Percentiles rank a stretch among this genome's conserved stretches.
Evolutionary conservation across 2,888 invertebrate genomes (phyloP).

Genomic region (Diplolepis rosae): DNA sequence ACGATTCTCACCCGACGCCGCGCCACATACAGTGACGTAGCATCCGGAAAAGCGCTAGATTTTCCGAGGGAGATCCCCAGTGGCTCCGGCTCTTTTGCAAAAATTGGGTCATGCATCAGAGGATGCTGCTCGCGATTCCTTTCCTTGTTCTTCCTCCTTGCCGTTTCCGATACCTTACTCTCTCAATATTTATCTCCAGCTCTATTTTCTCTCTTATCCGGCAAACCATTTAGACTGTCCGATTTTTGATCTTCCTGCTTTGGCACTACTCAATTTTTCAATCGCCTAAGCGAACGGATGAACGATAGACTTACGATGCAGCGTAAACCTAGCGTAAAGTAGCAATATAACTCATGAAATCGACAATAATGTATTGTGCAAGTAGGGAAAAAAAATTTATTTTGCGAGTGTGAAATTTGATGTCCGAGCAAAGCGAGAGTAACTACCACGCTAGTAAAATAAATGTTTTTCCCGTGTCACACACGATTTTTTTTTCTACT

Average conservation of each 20-base stretch:
- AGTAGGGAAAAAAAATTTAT: too few relatives aligned
- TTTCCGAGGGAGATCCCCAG: constrained; percentile 49
- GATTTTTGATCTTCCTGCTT: background rate
- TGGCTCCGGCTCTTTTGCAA: constrained; percentile 50
- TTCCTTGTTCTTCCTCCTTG: background rate
- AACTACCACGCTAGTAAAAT: too few relatives aligned
- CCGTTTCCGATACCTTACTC: background rate
- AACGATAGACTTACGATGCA: too few relatives aligned
- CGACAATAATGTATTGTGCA: too few relatives aligned
- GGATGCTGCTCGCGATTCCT: background rate
- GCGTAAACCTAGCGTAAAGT: too few relatives aligned
- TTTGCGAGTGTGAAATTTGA: too few relatives aligned
- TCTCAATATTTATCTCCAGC: constrained; percentile 8
- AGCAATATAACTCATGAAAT: too few relatives aligned
- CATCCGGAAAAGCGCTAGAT: constrained; percentile 66
- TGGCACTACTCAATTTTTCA: background rate
- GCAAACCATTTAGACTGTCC: background rate
- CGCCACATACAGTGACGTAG: constrained; percentile 69
- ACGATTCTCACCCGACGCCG: constrained; percentile 64
- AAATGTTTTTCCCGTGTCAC: too few relatives aligned
- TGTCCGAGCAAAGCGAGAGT: too few relatives aligned
- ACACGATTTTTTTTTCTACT: too few relatives aligned
- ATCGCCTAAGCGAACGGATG: too few relatives aligned
- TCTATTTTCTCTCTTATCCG: background rate
- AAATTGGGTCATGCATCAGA: constrained; percentile 60